Evolutionary conservation across 2,888 invertebrate genomes (phyloP).

Genomic region (Agriopis leucophaearia): DNA sequence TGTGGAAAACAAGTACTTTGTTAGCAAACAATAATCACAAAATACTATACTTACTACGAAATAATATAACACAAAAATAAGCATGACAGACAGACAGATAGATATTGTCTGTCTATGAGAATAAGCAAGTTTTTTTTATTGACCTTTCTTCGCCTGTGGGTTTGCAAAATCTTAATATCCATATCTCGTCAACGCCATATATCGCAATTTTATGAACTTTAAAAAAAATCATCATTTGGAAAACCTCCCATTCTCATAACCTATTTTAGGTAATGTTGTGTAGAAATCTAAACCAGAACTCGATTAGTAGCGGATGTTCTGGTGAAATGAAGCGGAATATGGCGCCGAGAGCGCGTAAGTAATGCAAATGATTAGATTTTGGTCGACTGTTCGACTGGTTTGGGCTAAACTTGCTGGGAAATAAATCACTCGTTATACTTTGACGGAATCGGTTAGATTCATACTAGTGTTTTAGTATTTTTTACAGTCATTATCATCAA

Average conservation of each 20-base stretch:
- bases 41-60: too few species aligned
- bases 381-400: constrained; percentile 66
- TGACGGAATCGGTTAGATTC: neutral
- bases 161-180: too few species aligned
- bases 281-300: constrained; percentile 25
- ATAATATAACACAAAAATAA: too few species aligned
- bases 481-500: neutral
- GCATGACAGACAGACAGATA: too few species aligned
- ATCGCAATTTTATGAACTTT: too few species aligned
- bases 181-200: too few species aligned
- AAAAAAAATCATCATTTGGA: too few species aligned
- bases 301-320: constrained; percentile 50
- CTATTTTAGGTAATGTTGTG: constrained; percentile 2
- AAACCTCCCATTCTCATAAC: constrained; percentile 15
- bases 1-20: too few species aligned
- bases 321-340: constrained; percentile 82
- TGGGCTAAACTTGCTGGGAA: constrained; percentile 36
- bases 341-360: constrained; percentile 73
- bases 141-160: too few species aligned
- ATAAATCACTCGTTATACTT: constrained; percentile 1
- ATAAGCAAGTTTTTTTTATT: too few species aligned
- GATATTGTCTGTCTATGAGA: too few species aligned
- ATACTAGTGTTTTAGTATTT: neutral
- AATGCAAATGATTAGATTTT: constrained; percentile 84
- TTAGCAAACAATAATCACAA: too few species aligned